Evolutionary conservation across 2,797 vertebrate species (phyloP), one percentile per base, ranked within the genome.

Genomic region (Peromyscus melanophrys): DNA sequence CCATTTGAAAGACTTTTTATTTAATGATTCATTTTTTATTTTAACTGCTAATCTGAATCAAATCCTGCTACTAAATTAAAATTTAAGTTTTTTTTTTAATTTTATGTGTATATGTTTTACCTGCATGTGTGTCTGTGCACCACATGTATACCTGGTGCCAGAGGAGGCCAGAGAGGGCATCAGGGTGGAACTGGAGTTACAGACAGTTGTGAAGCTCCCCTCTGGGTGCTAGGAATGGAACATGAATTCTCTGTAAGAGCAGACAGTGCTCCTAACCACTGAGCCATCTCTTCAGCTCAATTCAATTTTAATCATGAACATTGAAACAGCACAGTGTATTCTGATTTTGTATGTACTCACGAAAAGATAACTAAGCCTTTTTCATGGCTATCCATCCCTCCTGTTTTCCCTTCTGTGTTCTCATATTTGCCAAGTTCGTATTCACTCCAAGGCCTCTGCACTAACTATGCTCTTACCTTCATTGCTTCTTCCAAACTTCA

Each of bases 1-100:
- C 17, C 23, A 46, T 83, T 94, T 90, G 71, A 80, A 97, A 94
- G 37, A 10, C 23, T 40, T 65, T 96, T 92, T 89, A 37, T 78
- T 96, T 94, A 63, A 67, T 85, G 69, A 52, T 89, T 97, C 0
- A 43, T 13, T 34, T 93, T 96, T 89, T 82, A 89, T 82, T 89
- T 87, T 93, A 37, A 91, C 12, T 37, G 6, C 27, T 89, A 85
- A 71, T 92, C 67, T 52, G 52, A 95, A 95, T n/a, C 40, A 95
- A 27, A 88, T 91, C 67, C 95, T 94, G 40, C 61, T 83, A 49
- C 29, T 85, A 34, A 85, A 46, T 63, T 31, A 63, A 63, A 46
- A 31, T 84, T 46, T 84, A 84, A 65, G 59, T 4, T 65, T 84
- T 34, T 65, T 84, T 31, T 65, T 46, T 4, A 65, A 67, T 49